A percentile compares a stretch with the other conserved stretches of the same genome.
These are phyloP conservation scores for Poliocrania exsul DNA, from an alignment of 2,797 vertebrate species.

Conservation along the genomic window DNA sequence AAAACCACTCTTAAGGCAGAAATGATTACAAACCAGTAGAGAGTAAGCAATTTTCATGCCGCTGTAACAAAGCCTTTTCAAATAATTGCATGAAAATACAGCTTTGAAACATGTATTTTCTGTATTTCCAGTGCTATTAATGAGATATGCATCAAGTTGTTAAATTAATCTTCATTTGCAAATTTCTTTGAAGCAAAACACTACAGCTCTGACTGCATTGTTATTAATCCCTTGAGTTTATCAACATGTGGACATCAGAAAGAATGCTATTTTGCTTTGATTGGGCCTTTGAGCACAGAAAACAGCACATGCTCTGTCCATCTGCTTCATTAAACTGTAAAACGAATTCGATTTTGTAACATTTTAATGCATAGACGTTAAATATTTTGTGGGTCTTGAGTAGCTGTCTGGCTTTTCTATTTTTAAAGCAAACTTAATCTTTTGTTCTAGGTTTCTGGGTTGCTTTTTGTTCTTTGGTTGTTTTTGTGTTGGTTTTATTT, in stretches of 20 bases:
- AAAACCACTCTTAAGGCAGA: background rate
- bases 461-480: background rate
- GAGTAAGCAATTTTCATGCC: background rate
- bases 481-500: background rate
- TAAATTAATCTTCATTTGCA: constrained; percentile 35
- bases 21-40: background rate
- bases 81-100: constrained; percentile 7
- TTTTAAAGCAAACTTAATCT: constrained; percentile 3
- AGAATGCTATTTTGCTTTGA: constrained; percentile 4
- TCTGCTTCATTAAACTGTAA: constrained; percentile 37
- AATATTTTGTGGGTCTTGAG: constrained; percentile 7
- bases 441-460: background rate
- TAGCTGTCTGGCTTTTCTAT: background rate
- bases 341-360: background rate
- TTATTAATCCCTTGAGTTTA: constrained; percentile 18
- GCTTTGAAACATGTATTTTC: background rate
- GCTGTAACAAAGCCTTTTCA: constrained; percentile 2
- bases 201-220: accelerated
- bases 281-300: background rate
- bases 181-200: background rate
- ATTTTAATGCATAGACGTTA: constrained; percentile 9
- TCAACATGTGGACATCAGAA: background rate
- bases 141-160: background rate
- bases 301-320: background rate
- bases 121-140: background rate